Percentiles rank a stretch among this genome's conserved stretches.
These are phyloP conservation scores for Camponotus pennsylvanicus DNA, from an alignment of 1,140 invertebrate genomes.

Conservation along the genomic window DNA sequence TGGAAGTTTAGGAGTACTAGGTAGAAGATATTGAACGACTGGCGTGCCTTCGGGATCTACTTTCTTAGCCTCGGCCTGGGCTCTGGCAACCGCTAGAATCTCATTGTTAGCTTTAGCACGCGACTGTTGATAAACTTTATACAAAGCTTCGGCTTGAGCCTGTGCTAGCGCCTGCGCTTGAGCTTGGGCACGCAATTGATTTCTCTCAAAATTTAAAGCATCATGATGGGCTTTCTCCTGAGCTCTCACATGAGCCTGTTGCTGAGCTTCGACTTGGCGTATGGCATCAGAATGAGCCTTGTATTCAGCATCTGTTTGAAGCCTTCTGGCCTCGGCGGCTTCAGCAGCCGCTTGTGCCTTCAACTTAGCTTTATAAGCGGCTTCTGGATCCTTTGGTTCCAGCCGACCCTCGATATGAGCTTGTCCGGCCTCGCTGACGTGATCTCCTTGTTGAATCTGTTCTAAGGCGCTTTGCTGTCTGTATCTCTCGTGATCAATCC, in stretches of 20 bases:
- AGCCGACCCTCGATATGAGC: slow-evolving; percentile 80
- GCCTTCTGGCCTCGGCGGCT: slow-evolving; percentile 80
- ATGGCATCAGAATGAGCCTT: slow-evolving; percentile 85
- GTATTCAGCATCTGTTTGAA: slow-evolving; percentile 81
- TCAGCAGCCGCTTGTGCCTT: slow-evolving; percentile 81
- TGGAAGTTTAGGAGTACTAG: slow-evolving; percentile 78
- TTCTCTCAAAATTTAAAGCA: slow-evolving; percentile 82
- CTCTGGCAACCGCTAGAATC: slow-evolving; percentile 79
- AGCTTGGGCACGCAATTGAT: slow-evolving; percentile 81
- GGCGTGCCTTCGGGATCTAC: slow-evolving; percentile 80
- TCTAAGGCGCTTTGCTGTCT: slow-evolving; percentile 82
- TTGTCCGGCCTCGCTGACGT: slow-evolving; percentile 83
- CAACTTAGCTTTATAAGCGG: slow-evolving; percentile 79
- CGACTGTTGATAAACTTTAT: slow-evolving; percentile 80
- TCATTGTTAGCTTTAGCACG: slow-evolving; percentile 82
- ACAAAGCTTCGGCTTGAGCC: slow-evolving; percentile 83
- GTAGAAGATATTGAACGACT: slow-evolving; percentile 82
- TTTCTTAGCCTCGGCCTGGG: slow-evolving; percentile 79
- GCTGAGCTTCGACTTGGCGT: slow-evolving; percentile 82
- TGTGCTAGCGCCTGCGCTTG: slow-evolving; percentile 83
- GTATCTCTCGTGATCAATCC: slow-evolving; percentile 79
- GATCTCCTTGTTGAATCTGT: slow-evolving; percentile 82
- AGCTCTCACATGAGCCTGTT: slow-evolving; percentile 81
- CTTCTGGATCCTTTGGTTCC: slow-evolving; percentile 80
- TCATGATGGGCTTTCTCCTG: slow-evolving; percentile 83